phyloP scores from a whole-genome alignment of 2,113 vertebrate genomes.

The Arvicanthis niloticus region DNA sequence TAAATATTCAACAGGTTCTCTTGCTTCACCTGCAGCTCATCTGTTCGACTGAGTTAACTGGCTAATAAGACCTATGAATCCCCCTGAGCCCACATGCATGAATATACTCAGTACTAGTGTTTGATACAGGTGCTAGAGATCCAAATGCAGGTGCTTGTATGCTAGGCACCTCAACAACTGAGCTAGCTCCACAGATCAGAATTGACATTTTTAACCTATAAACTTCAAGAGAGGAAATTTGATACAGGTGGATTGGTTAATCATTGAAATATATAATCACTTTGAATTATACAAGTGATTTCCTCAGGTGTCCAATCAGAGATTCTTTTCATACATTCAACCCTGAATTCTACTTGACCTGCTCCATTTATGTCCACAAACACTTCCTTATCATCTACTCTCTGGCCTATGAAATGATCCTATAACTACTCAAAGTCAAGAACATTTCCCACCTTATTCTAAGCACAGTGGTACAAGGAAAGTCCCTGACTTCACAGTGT shows the following conservation, averaged over 20 bases:
- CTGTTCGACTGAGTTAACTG: neutral
- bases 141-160: too few relatives aligned
- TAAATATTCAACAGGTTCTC: neutral
- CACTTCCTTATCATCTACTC: neutral
- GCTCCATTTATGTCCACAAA: rapidly evolving
- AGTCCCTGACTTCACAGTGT: neutral
- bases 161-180: neutral
- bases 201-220: neutral
- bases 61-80: neutral
- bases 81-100: neutral
- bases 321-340: too few relatives aligned
- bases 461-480: neutral
- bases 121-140: neutral
- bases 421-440: neutral
- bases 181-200: too few relatives aligned
- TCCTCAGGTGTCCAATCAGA: neutral
- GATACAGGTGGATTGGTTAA: neutral
- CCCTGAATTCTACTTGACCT: neutral
- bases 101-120: neutral
- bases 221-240: neutral
- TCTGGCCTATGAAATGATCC: neutral
- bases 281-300: neutral
- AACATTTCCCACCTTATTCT: rapidly evolving
- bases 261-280: neutral
- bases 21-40: neutral